Evolutionary conservation across 2,113 vertebrate genomes (phyloP).

Genomic region (Pterocles burchelli): DNA sequence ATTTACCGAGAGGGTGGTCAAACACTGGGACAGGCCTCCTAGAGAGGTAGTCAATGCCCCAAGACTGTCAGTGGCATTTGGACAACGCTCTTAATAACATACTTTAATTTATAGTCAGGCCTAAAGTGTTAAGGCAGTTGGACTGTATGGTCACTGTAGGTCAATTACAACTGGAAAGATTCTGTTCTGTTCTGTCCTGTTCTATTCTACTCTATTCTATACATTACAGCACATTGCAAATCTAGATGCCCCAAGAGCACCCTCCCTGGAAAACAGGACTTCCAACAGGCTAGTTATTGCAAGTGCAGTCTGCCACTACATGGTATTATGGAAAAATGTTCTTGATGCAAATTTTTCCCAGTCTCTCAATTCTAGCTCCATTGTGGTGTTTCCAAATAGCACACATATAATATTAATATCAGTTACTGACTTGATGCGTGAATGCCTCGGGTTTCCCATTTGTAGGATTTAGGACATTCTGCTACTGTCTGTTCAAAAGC

Average conservation of each 20-base stretch:
- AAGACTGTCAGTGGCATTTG: background rate
- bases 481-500: background rate
- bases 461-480: background rate
- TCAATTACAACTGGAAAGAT: background rate
- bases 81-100: fast-evolving
- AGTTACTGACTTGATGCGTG: background rate
- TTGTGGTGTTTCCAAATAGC: background rate
- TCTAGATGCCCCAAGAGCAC: background rate
- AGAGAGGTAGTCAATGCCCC: background rate
- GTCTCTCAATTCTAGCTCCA: fast-evolving
- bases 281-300: background rate
- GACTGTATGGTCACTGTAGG: fast-evolving
- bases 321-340: background rate
- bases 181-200: background rate
- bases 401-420: background rate
- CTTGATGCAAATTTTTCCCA: background rate
- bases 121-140: background rate
- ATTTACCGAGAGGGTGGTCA: background rate
- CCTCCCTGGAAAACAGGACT: background rate
- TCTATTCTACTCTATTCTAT: background rate
- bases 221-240: background rate
- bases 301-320: background rate
- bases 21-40: background rate
- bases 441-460: background rate
- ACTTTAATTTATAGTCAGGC: background rate